These are phyloP conservation scores for Pararge aegeria DNA, from an alignment of 1,140 invertebrate species.

Conservation along the genomic window DNA sequence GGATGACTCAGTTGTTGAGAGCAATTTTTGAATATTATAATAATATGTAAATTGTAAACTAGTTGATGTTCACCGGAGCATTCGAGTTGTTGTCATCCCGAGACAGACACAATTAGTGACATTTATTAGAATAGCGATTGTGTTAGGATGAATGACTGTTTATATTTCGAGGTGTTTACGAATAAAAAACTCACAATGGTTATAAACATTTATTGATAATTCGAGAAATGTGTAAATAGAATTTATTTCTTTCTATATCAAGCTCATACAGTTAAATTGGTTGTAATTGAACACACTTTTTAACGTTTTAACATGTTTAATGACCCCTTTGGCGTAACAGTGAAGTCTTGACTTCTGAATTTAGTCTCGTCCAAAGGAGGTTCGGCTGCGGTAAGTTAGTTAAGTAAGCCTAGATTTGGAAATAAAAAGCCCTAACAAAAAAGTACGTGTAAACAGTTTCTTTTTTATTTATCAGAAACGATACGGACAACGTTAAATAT, in stretches of 20 bases:
- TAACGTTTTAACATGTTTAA: no score
- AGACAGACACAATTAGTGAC: conserved; percentile 70
- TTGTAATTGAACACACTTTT: no score
- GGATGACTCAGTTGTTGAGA: conserved; percentile 75
- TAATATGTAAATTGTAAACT: conserved; percentile 61
- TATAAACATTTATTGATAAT: conserved; percentile 17
- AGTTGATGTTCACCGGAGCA: conserved; percentile 55
- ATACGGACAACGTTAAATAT: no score
- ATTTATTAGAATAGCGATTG: conserved; percentile 67
- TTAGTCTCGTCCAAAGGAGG: no score
- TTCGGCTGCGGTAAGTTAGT: no score
- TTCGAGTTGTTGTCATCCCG: conserved; percentile 45
- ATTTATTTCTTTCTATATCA: neutral
- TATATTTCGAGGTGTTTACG: conserved; percentile 27
- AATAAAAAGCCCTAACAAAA: no score
- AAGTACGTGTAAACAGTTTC: no score
- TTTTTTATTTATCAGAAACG: no score
- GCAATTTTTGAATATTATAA: conserved; percentile 76
- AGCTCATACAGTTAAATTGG: no score
- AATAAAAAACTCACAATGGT: conserved; percentile 24
- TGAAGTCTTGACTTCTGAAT: no score
- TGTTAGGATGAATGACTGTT: conserved; percentile 38
- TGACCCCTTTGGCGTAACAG: no score
- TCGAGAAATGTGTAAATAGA: neutral
- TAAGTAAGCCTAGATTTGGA: no score